These are phyloP conservation scores for Cryptomyrus ogoouensis DNA, from an alignment of 2,113 vertebrate genomes.

Conservation along the genomic window DNA sequence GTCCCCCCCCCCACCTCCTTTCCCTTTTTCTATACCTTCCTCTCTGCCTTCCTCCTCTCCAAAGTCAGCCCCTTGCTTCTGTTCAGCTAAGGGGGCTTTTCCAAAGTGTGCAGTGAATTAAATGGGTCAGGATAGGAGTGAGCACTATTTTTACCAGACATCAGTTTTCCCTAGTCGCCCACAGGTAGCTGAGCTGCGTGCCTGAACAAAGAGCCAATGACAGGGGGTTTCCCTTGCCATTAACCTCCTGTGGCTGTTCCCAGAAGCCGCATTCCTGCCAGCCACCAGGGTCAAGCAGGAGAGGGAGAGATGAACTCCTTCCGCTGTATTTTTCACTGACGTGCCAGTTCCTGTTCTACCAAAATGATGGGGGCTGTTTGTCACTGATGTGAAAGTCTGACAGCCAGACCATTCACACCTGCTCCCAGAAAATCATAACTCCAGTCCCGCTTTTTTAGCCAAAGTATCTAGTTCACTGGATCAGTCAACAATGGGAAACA, in stretches of 20 bases:
- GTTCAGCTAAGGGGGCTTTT: slow-evolving; percentile 53
- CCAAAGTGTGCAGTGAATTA: slow-evolving; percentile 55
- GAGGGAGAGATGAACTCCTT: not conserved
- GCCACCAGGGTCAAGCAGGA: not conserved
- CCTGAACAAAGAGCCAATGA: slow-evolving; percentile 50
- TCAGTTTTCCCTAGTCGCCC: slow-evolving; percentile 56
- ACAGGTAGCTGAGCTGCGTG: slow-evolving; percentile 49
- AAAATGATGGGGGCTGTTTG: slow-evolving; percentile 33
- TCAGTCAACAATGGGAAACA: not conserved
- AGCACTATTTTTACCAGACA: slow-evolving; percentile 64
- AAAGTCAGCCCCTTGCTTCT: not conserved
- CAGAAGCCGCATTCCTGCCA: slow-evolving; percentile 4
- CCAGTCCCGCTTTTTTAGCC: not conserved
- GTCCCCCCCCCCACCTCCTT: slow-evolving; percentile 14
- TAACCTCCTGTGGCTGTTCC: slow-evolving; percentile 40
- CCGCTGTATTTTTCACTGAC: not conserved
- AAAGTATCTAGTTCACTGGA: not conserved
- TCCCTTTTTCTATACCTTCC: slow-evolving; percentile 9
- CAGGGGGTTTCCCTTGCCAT: slow-evolving; percentile 45
- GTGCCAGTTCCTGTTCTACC: slow-evolving; percentile 7
- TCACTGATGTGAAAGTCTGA: slow-evolving; percentile 30
- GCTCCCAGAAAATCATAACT: not conserved
- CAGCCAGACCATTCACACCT: not conserved
- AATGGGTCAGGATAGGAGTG: slow-evolving; percentile 61
- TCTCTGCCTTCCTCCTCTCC: slow-evolving; percentile 27